phyloP scores from a whole-genome alignment of 2,888 invertebrate genomes.

The Augochlorella aurata region DNA sequence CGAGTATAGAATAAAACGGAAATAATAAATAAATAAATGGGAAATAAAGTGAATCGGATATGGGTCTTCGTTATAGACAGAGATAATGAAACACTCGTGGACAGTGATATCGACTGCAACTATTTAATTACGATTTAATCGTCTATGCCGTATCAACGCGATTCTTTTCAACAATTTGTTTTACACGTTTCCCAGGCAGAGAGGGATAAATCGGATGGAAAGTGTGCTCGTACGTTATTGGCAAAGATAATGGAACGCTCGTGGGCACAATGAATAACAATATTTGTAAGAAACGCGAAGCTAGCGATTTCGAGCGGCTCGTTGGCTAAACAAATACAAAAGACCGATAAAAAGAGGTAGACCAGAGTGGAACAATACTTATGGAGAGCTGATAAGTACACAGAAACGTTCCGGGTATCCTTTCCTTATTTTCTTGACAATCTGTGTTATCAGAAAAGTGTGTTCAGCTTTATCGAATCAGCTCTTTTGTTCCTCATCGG shows the following conservation, averaged over 20 bases:
- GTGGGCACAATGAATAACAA: neutral
- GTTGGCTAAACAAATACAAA: constrained; percentile 4
- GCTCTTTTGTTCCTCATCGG: constrained; percentile 7
- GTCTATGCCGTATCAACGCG: too few relatives aligned
- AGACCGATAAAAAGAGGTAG: neutral
- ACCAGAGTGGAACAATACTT: neutral
- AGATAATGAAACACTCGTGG: too few relatives aligned
- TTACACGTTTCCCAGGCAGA: neutral
- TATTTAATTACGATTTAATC: too few relatives aligned
- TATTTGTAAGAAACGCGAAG: neutral
- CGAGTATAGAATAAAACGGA: too few relatives aligned
- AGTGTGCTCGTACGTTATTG: neutral
- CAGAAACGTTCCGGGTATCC: neutral
- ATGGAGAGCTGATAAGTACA: neutral
- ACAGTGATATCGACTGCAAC: too few relatives aligned
- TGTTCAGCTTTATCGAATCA: constrained; percentile 13
- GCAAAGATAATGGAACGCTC: neutral
- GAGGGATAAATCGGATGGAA: neutral
- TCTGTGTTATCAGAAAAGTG: constrained; percentile 1
- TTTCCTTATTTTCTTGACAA: neutral
- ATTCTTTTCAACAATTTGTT: neutral
- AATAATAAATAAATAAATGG: too few relatives aligned
- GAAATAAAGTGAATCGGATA: too few relatives aligned
- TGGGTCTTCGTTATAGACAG: too few relatives aligned
- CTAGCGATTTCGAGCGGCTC: neutral